A percentile compares a stretch with the other conserved stretches of the same genome.
Conservation (phyloP, 2,888 invertebrate species). For the Masnerella sp. region DNA sequence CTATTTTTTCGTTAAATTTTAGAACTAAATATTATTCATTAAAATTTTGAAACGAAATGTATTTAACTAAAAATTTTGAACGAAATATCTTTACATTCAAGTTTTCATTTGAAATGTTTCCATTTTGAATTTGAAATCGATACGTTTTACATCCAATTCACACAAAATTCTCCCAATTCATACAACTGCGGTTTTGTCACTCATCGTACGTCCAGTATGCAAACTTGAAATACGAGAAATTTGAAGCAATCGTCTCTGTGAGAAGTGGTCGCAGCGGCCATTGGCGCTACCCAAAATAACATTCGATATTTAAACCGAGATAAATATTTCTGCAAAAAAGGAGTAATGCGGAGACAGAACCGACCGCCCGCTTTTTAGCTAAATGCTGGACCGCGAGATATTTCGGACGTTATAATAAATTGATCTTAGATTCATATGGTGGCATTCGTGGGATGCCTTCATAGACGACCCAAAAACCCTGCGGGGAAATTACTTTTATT, state of each 20-base stretch:
- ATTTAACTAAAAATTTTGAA: too few relatives aligned
- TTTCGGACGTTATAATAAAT: constrained; percentile 46
- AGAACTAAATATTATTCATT: too few relatives aligned
- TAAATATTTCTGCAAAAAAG: constrained; percentile 44
- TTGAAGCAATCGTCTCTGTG: constrained; percentile 23
- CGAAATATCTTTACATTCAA: too few relatives aligned
- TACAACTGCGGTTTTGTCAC: constrained; percentile 54
- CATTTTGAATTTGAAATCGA: too few relatives aligned
- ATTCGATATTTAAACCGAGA: constrained; percentile 31
- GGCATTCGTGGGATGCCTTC: constrained; percentile 31
- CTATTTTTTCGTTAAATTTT: too few relatives aligned
- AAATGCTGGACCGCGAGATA: constrained; percentile 26
- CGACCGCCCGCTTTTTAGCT: constrained; percentile 28
- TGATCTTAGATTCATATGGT: constrained; percentile 39
- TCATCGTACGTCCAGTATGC: constrained; percentile 45
- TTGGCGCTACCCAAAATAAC: constrained; percentile 32
- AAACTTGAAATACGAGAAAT: constrained; percentile 50
- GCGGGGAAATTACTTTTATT: constrained; percentile 18
- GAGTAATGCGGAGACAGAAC: constrained; percentile 25
- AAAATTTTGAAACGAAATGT: too few relatives aligned
- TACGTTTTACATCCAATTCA: too few relatives aligned
- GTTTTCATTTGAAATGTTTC: too few relatives aligned
- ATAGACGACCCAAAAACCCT: constrained; percentile 1
- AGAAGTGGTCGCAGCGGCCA: constrained; percentile 25
- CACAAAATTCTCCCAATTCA: constrained; percentile 42